Evolutionary conservation across 2,888 invertebrate genomes (phyloP).

Genomic region (Rutpela maculata): DNA sequence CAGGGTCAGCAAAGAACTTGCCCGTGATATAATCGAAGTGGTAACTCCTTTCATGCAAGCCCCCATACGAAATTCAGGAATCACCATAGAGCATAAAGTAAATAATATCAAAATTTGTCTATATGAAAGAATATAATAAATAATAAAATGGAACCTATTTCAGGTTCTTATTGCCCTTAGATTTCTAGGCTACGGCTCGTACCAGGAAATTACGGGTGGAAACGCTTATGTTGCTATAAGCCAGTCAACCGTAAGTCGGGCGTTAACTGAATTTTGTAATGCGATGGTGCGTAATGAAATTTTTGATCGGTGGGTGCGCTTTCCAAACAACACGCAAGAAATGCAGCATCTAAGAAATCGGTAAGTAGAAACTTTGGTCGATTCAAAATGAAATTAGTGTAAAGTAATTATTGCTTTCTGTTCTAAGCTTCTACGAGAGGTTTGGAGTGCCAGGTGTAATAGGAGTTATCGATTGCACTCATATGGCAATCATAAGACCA

Average conservation of each 20-base stretch:
- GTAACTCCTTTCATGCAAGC: not conserved
- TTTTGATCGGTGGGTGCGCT: not conserved
- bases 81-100: not conserved
- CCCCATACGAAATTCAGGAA: not conserved
- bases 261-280: constrained; percentile 2
- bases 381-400: not conserved
- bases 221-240: not conserved
- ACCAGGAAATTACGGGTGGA: constrained; percentile 4
- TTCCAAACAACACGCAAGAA: not conserved
- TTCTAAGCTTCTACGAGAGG: constrained; percentile 12
- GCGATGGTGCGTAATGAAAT: constrained; percentile 8
- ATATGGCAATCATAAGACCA: not conserved
- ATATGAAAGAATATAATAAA: not conserved
- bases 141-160: too few species aligned
- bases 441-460: not conserved
- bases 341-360: not conserved
- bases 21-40: not conserved
- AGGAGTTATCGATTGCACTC: not conserved
- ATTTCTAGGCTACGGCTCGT: not conserved
- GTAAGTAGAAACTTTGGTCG: not conserved
- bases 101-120: not conserved
- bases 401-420: not conserved
- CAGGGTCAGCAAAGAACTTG: not conserved
- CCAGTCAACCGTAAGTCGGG: not conserved
- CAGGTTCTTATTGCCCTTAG: constrained; percentile 10